Conservation (phyloP, 2,113 vertebrate genomes). For the Hoplias malabaricus region DNA sequence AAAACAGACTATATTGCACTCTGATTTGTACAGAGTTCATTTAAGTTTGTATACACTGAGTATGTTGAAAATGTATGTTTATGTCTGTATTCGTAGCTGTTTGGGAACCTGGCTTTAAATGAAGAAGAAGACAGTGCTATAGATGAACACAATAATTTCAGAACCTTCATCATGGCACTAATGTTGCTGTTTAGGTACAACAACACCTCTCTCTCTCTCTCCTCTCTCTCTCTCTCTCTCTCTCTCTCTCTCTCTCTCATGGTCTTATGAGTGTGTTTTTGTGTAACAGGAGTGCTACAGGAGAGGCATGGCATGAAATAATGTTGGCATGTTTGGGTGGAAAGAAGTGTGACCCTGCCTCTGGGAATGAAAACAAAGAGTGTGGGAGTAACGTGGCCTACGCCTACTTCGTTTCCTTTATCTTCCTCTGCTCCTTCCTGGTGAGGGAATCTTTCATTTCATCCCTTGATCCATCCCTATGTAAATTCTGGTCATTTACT, state of each 20-base stretch:
- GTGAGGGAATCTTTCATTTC: constrained; percentile 64
- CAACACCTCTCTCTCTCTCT: too few species aligned
- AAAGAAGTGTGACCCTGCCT: constrained; percentile 79
- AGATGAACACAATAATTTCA: constrained; percentile 91
- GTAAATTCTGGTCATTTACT: too few species aligned
- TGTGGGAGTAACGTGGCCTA: constrained; percentile 94
- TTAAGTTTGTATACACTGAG: too few species aligned
- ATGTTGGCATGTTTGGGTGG: constrained; percentile 89
- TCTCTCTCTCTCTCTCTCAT: not conserved
- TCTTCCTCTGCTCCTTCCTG: constrained; percentile 96
- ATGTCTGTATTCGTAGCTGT: constrained; percentile 71
- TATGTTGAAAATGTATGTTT: too few species aligned
- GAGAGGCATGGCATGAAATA: constrained; percentile 95
- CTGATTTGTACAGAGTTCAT: not conserved
- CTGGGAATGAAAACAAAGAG: constrained; percentile 77
- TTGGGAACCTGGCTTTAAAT: constrained; percentile 85
- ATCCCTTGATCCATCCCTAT: not conserved
- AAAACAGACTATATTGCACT: too few species aligned
- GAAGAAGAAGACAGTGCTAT: constrained; percentile 80
- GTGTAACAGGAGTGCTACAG: constrained; percentile 85
- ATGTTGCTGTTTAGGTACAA: constrained; percentile 91
- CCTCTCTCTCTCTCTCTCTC: not conserved
- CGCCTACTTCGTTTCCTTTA: constrained; percentile 95
- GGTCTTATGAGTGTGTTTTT: constrained; percentile 36
- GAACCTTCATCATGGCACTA: constrained; percentile 91